Evolutionary conservation across 2,113 vertebrate genomes (phyloP), one percentile per base, ranked within the genome.

Genomic region (Bufo bufo): DNA sequence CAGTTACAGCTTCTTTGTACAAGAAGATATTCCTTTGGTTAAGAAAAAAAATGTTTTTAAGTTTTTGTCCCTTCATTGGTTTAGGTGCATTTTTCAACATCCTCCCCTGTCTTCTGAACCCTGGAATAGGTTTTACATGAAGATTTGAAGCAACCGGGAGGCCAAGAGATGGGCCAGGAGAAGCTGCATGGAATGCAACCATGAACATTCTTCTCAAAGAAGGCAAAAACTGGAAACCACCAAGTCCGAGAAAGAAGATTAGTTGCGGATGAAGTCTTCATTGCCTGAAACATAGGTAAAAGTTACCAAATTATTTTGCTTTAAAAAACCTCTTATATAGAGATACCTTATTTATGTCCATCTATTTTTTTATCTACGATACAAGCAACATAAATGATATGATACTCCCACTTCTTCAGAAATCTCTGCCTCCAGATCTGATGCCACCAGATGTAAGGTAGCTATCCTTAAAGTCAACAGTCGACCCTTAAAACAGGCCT

Each of bases 191-290:
- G 98, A 91, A 99, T 95, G 4, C 96, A 92, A 16, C 96, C 96
- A 90, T 98, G 97, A n/a, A 99, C 95, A 0, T 99, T 99, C 91
- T 96, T 97, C 95, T 99, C 98, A 3, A 99, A 94, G 90, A 99
- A 98, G 93, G 96, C 96, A 91, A 99, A 99, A 90, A 99, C 92
- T 2, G 97, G 98, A 92, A 97, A 99, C 98, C 98, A 99, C 98
- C 98, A 99, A 0, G 96, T 96, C 93, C 97, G 96, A 92, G 96
- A 98, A 90, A 99, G 95, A 93, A 99, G 99, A 91, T 98, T 99
- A 0, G 92, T 95, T 92, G 97, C 96, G 0, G 97, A 96, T 1
- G 97, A 97, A 23, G 96, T 95, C 92, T 97, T 98, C 90, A 99
- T 93, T 91, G 93, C 95, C 98, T 99, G 43, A 58, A 87, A 87